Base-by-base conservation (phyloP, 2,888 invertebrate genomes). In the Perizoma flavofasciatum region DNA sequence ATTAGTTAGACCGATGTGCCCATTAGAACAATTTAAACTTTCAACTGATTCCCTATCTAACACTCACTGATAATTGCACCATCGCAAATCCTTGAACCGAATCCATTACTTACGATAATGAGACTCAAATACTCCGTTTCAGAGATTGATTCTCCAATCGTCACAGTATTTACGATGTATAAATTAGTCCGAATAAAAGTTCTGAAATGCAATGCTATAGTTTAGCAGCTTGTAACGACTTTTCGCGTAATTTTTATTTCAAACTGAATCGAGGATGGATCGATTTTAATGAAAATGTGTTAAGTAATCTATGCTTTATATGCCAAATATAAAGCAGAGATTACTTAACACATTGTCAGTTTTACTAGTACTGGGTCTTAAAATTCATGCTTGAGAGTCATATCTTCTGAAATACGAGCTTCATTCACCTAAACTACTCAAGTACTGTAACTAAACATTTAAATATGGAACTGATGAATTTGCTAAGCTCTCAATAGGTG, bases 141-240 rank as follows among this genome's bases (percentile, higher is more conserved):
- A 51, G 57, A 68, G 59, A 63, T 63, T 48, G 47, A 59, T 52
- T 57, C 60, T 50, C 43, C 57, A 61, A 48, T 57, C 50, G 47
- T 33, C 33, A 34, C 32, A 39, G 47, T 73, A 70, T 72, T 70
- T 69, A 70, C 56, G 59, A 65, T 55, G 59, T 47, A 41, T 55
- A 62, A 73, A 70, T 73, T 69, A 68, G 70, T 64, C 67, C 65
- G 56, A 63, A 67, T 70, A 68, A 68, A 74, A 65, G 39, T 51
- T 54, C 57, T 49, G 35, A 10, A 41, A 56, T 58, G 41, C 9
- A 51, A 51, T 61, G n/a, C n/a, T n/a, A 4, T 46, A 34, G 48
- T 32, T 7, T 22, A 53, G 41, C 35, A 54, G 49, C 47, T 8
- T 7, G 47, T 10, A 35, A 33, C 22, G 35, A 49, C 3, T 41